These are phyloP conservation scores for Thamnaconus septentrionalis DNA, from an alignment of 2,113 vertebrate species.

Conservation along the genomic window DNA sequence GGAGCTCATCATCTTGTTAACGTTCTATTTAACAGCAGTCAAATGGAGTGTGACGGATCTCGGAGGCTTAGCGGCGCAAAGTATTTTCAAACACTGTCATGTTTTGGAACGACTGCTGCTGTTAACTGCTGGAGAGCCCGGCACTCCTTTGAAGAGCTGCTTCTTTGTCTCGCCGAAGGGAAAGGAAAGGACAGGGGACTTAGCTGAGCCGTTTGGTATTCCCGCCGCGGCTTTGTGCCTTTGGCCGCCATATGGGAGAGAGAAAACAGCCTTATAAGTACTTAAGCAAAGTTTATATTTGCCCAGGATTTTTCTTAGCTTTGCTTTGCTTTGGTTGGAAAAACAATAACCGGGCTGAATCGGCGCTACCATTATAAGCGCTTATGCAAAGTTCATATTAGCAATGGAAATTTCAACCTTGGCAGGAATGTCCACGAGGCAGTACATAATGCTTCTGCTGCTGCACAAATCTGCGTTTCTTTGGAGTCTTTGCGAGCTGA, in stretches of 20 bases:
- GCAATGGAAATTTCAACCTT: conserved; percentile 82
- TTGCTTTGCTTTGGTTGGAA: conserved; percentile 78
- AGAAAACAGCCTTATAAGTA: conserved; percentile 77
- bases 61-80: conserved; percentile 57
- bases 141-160: conserved; percentile 71
- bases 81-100: conserved; percentile 73
- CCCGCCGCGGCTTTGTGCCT: conserved; percentile 64
- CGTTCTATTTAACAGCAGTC: conserved; percentile 18
- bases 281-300: conserved; percentile 85
- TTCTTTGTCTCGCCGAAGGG: conserved; percentile 68
- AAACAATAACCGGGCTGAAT: conserved; percentile 79
- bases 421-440: conserved; percentile 64
- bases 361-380: conserved; percentile 75
- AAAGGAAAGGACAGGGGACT: conserved; percentile 47
- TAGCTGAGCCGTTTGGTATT: conserved; percentile 75
- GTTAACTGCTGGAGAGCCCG: conserved; percentile 73
- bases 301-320: conserved; percentile 76
- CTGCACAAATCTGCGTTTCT: conserved; percentile 51
- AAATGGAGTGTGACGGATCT: conserved; percentile 39
- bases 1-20: conserved; percentile 34
- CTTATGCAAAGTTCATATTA: conserved; percentile 84
- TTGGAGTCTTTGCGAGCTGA: conserved; percentile 13
- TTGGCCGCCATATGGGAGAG: conserved; percentile 62
- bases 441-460: conserved; percentile 49
- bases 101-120: conserved; percentile 58